These are phyloP conservation scores for Amphipyra berbera DNA, from an alignment of 2,888 invertebrate species.

Conservation along the genomic window DNA sequence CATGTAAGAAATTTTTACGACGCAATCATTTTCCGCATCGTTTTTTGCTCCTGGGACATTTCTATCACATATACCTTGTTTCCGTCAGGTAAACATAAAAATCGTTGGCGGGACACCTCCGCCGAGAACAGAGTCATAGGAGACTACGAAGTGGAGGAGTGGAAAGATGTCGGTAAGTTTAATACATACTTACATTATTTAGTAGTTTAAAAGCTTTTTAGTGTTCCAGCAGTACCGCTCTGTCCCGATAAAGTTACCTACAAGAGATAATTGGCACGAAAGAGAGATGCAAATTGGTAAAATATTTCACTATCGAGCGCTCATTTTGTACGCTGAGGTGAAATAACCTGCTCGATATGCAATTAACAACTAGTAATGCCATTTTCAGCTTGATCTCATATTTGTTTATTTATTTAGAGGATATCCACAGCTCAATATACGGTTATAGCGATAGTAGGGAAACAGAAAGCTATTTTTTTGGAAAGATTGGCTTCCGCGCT, in stretches of 20 bases:
- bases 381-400: neutral
- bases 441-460: too few species aligned
- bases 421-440: too few species aligned
- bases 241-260: constrained; percentile 25
- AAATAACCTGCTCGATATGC: constrained; percentile 26
- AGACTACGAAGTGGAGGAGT: constrained; percentile 93
- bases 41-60: constrained; percentile 64
- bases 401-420: neutral
- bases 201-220: constrained; percentile 54
- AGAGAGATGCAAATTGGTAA: constrained; percentile 31
- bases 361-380: constrained; percentile 18
- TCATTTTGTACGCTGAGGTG: constrained; percentile 23
- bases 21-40: constrained; percentile 72
- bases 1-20: constrained; percentile 74
- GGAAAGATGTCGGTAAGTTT: constrained; percentile 92
- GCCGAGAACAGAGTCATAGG: constrained; percentile 91
- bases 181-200: constrained; percentile 45
- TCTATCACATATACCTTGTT: constrained; percentile 63
- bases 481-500: too few species aligned
- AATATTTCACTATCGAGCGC: constrained; percentile 23
- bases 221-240: constrained; percentile 33
- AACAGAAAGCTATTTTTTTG: too few species aligned
- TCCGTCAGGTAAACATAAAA: constrained; percentile 89
- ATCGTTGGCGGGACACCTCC: constrained; percentile 88
- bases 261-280: constrained; percentile 34